phyloP scores from a whole-genome alignment of 2,888 invertebrate species.

The Melinaea menophilus region DNA sequence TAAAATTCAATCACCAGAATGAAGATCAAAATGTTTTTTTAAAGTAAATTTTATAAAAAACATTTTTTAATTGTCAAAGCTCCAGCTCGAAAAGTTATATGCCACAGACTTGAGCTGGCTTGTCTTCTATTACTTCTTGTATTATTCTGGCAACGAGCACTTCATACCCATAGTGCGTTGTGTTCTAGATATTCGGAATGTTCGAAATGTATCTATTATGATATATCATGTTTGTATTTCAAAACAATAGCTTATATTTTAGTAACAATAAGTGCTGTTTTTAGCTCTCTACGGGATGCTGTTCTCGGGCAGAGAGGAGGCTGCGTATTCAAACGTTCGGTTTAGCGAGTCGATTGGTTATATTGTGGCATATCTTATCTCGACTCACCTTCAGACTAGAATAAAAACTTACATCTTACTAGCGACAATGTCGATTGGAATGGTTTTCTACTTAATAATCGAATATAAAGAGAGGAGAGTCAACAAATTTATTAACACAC shows the following conservation, averaged over 20 bases:
- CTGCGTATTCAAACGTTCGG: slow-evolving; percentile 83
- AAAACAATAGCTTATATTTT: too few species aligned
- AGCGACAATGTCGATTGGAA: slow-evolving; percentile 68
- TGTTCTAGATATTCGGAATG: too few species aligned
- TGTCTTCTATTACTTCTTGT: too few species aligned
- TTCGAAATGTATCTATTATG: too few species aligned
- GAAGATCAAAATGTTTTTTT: too few species aligned
- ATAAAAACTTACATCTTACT: slow-evolving; percentile 76
- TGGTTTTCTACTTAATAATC: slow-evolving; percentile 71
- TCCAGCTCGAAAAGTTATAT: too few species aligned
- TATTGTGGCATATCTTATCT: slow-evolving; percentile 79
- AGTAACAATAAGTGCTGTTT: slow-evolving; percentile 25
- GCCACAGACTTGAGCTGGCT: too few species aligned
- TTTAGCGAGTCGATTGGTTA: slow-evolving; percentile 83
- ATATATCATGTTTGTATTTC: too few species aligned
- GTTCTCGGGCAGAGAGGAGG: slow-evolving; percentile 80
- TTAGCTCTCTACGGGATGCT: slow-evolving; percentile 80
- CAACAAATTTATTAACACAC: slow-evolving; percentile 30
- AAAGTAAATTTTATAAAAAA: too few species aligned
- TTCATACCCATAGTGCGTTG: too few species aligned
- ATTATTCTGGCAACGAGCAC: too few species aligned
- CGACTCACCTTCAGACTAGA: slow-evolving; percentile 70
- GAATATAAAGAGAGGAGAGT: slow-evolving; percentile 51
- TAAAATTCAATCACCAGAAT: background rate
- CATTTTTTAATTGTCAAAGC: too few species aligned